Evolutionary conservation across 2,888 invertebrate genomes (phyloP), one percentile per base, ranked within the genome.

Genomic region (Oligia strigilis): DNA sequence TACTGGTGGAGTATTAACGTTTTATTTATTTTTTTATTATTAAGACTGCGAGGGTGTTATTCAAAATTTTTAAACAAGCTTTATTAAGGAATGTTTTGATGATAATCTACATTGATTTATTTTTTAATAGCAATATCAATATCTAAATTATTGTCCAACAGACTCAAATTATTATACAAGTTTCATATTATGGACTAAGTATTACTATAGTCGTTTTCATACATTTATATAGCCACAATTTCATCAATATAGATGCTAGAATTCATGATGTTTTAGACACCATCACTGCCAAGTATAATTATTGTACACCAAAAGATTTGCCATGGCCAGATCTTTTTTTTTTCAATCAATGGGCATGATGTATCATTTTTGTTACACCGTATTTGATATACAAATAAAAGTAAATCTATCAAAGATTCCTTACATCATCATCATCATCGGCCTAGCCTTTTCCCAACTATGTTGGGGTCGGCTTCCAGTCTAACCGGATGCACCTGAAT

Each of bases 231-330:
- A 43, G 14, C 43, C 66, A 29, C n/a, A n/a, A 40, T 49, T 55
- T 77, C 58, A 69, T 75, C 14, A 46, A 60, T 66, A 46, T 75
- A 79, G 73, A 71, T 66, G 58, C 23, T 84, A 74, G 60, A 70
- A 58, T 29, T n/a, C 9, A 83, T 74, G 36, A 23, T 29, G 23
- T 69, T 29, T 40, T 43, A 29, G 40, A 72, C 14, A 52, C 13
- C 1, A 40, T 29, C 11, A 75, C 43, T 13, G 55, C 29, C 6
- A 46, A 49, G 8, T 8, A 9, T 58, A 23, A 17, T 29, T 29
- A 17, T 29, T 29, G 9, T 29, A 75, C 40, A 43, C 23, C 4
- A 1, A 74, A n/a, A 69, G 14, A 71, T 29, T 8, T 0, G 17
- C 29, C 14, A 0, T 17, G 19, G 69, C 13, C 29, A 29, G 49